Conservation (phyloP, 2,113 vertebrate genomes). For the Montifringilla adamsi region DNA sequence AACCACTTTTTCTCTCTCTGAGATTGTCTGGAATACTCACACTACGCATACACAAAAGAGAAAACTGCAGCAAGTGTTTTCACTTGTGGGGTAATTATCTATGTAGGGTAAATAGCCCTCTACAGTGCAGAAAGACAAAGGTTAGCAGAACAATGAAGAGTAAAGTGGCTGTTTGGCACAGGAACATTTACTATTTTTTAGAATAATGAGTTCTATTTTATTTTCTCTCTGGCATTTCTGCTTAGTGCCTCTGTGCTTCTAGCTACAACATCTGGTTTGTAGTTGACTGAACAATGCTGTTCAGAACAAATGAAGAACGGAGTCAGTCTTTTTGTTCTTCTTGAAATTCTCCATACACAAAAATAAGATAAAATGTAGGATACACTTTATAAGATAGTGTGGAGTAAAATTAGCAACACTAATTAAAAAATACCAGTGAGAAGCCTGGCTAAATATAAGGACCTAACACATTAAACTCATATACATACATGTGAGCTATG, state of each 20-base stretch:
- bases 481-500: background rate
- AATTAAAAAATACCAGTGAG: background rate
- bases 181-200: background rate
- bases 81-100: constrained; percentile 17
- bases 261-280: constrained; percentile 14
- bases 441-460: background rate
- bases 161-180: background rate
- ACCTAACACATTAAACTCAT: background rate
- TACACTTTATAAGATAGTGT: background rate
- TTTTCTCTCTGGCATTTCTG: background rate
- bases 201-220: constrained; percentile 10
- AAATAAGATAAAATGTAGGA: background rate
- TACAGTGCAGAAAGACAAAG: background rate
- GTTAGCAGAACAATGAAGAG: background rate
- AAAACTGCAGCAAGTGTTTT: constrained; percentile 33
- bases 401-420: background rate
- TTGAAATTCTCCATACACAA: background rate
- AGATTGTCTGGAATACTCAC: constrained; percentile 6
- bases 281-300: background rate
- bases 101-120: constrained; percentile 1
- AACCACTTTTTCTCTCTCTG: background rate
- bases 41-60: background rate
- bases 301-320: background rate
- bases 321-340: background rate
- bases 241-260: background rate